Percentiles rank a stretch among this genome's conserved stretches.
phyloP scores from a whole-genome alignment of 2,797 vertebrate genomes.

The Amblyopsis hoosieri region DNA sequence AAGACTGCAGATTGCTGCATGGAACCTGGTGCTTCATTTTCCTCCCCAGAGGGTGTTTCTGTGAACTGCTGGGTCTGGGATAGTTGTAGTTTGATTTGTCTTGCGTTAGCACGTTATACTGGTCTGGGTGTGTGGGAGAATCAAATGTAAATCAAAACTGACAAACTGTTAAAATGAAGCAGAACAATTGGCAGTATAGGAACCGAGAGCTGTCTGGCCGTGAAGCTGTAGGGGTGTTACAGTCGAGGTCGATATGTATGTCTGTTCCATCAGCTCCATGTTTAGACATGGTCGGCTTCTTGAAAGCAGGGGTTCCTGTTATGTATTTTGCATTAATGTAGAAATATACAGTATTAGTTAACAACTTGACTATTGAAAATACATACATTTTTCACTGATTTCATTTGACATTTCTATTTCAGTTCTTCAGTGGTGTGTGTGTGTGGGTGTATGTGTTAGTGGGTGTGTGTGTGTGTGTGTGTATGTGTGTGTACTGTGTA shows the following conservation, averaged over 20 bases:
- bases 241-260: conserved; percentile 8
- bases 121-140: conserved; percentile 28
- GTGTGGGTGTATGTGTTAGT: background rate
- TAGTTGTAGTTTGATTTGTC: conserved; percentile 21
- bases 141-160: conserved; percentile 39
- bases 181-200: conserved; percentile 31
- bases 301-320: background rate
- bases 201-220: conserved; percentile 36
- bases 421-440: background rate
- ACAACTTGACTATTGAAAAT: conserved; percentile 22
- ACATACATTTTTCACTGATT: conserved; percentile 4
- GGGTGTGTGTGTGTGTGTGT: background rate
- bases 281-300: conserved; percentile 15
- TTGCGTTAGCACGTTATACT: conserved; percentile 22
- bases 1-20: conserved; percentile 10
- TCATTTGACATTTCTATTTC: background rate
- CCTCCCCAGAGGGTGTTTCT: conserved; percentile 3
- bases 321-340: conserved; percentile 13
- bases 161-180: conserved; percentile 53
- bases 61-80: conserved; percentile 7
- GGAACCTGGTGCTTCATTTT: conserved; percentile 3
- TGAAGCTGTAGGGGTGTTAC: conserved; percentile 19
- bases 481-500: conserved; percentile 6
- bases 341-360: background rate
- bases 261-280: background rate